Evolutionary conservation across 2,888 invertebrate species (phyloP), one percentile per base, ranked within the genome.

Genomic region (Xestia sexstrigata): DNA sequence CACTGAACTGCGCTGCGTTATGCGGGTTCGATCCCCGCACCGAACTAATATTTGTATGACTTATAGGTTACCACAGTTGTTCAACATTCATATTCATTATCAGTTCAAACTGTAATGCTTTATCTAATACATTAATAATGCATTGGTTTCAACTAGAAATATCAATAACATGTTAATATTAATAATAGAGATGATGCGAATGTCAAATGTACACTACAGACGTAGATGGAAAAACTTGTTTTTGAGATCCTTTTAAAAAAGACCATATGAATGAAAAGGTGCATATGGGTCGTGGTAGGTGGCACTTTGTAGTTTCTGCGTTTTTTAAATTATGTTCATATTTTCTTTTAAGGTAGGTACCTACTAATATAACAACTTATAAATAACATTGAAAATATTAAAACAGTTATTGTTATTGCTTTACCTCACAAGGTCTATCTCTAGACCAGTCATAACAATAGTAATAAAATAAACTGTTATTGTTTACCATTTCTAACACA

Each of bases 91-190:
- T n/a, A 49, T 26, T 26, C 66, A 6, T 26, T 52, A 58, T 47
- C 55, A 74, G 17, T 20, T 73, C 9, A 17, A 52, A 45, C 6
- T 3, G 8, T 42, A 5, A 49, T 6, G 9, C 26, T 52, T 30
- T 49, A 78, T 55, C 55, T 35, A 55, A 62, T 35, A 39, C 35
- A 78, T 78, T n/a, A 71, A 49, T 58, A 58, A 71, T 26, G 58
- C 65, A 80, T 80, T 58, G 72, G 35, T 60, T 45, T 23, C 26
- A 58, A 72, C 58, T 58, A 15, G 49, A 81, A 26, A 78, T 78
- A 72, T 49, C 55, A 58, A 45, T 26, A 58, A 49, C 20, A 49
- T 49, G 30, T 20, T 76, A n/a, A 42, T 65, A 7, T 65, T 65
- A 5, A 35, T 23, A 65, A 70, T 42, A 71, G 26, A 20, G 2